Evolutionary conservation across 2,113 vertebrate species (phyloP).

Genomic region (Scomber japonicus): DNA sequence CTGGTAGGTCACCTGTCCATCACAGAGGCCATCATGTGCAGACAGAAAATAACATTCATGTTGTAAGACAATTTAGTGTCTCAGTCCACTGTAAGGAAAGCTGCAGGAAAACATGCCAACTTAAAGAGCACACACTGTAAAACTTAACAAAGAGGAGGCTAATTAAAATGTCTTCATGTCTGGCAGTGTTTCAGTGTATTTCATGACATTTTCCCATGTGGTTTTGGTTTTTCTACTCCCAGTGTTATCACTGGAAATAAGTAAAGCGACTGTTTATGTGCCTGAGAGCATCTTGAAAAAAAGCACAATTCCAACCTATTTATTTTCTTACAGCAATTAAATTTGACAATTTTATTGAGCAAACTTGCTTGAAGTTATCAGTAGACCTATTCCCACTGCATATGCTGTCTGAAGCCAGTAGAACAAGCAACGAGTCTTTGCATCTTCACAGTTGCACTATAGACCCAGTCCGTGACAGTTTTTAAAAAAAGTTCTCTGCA

Average conservation of each 20-base stretch:
- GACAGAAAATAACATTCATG: constrained; percentile 1
- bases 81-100: constrained; percentile 16
- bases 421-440: constrained; percentile 16
- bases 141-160: constrained; percentile 43
- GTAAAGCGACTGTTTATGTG: constrained; percentile 26
- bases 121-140: constrained; percentile 19
- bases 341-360: constrained; percentile 50
- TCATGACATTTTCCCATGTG: constrained; percentile 31
- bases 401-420: constrained; percentile 9
- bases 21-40: constrained; percentile 23
- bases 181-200: constrained; percentile 46
- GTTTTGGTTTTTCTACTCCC: constrained; percentile 28
- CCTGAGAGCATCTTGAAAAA: constrained; percentile 22
- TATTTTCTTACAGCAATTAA: constrained; percentile 53
- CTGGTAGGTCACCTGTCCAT: constrained; percentile 22
- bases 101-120: constrained; percentile 15
- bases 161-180: constrained; percentile 49
- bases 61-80: constrained; percentile 3
- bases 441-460: neutral
- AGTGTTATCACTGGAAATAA: constrained; percentile 39
- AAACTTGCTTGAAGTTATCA: constrained; percentile 44
- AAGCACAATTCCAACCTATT: constrained; percentile 39
- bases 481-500: neutral
- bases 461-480: neutral
- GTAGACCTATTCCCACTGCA: constrained; percentile 20